Percentiles rank a stretch among this genome's conserved stretches.
Evolutionary conservation across 2,888 invertebrate genomes (phyloP).

Genomic region (Drosophila melanocephala): DNA sequence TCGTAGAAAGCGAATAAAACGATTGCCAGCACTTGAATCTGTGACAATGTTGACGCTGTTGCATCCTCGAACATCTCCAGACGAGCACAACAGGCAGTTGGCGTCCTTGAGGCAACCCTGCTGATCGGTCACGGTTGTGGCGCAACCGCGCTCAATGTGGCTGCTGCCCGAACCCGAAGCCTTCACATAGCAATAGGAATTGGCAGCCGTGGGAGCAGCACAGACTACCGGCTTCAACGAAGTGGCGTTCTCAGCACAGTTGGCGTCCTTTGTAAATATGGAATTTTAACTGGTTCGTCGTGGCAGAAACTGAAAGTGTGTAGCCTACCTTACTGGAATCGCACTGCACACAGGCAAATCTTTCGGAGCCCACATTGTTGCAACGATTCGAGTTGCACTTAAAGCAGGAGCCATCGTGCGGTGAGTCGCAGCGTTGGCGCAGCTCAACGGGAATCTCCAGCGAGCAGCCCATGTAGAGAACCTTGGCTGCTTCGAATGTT

Average conservation of each 20-base stretch:
- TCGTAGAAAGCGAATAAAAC: conserved; percentile 62
- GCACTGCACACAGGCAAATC: conserved; percentile 80
- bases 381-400: conserved; percentile 82
- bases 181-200: conserved; percentile 82
- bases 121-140: conserved; percentile 65
- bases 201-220: conserved; percentile 74
- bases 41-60: conserved; percentile 69
- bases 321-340: conserved; percentile 69
- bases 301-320: too few species aligned
- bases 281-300: fast-evolving
- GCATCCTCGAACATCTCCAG: conserved; percentile 78
- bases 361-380: conserved; percentile 78
- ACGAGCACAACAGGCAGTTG: conserved; percentile 77
- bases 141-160: conserved; percentile 74
- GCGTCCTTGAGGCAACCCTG: conserved; percentile 63
- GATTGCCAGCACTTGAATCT: conserved; percentile 52
- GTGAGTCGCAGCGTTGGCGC: conserved; percentile 70
- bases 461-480: conserved; percentile 82
- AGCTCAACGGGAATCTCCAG: conserved; percentile 72
- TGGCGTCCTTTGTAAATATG: conserved; percentile 53
- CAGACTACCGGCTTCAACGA: conserved; percentile 68
- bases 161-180: conserved; percentile 49
- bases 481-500: conserved; percentile 52
- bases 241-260: conserved; percentile 66
- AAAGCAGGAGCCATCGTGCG: conserved; percentile 65